phyloP scores from a whole-genome alignment of 2,888 invertebrate species.

The Agrochola macilenta region DNA sequence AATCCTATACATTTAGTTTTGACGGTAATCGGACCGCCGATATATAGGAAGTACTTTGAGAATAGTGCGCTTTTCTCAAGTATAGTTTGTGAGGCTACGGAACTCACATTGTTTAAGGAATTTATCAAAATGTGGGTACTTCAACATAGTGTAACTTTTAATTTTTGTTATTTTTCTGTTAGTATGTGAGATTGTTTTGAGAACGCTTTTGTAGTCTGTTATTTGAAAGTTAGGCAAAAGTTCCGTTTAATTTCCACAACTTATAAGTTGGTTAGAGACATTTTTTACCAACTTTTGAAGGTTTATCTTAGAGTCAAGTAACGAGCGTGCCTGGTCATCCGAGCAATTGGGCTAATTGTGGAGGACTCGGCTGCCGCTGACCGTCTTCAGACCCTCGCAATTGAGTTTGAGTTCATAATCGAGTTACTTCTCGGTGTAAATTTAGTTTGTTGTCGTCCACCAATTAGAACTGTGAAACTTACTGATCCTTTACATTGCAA shows the following conservation, averaged over 20 bases:
- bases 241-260: constrained; percentile 4
- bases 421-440: constrained; percentile 54
- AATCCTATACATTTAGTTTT: constrained; percentile 41
- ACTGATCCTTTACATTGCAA: constrained; percentile 27
- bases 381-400: constrained; percentile 39
- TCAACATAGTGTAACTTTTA: neutral
- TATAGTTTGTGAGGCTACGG: constrained; percentile 3
- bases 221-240: constrained; percentile 8
- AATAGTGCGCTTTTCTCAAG: constrained; percentile 4
- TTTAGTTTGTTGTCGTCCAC: constrained; percentile 53
- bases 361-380: constrained; percentile 18
- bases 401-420: constrained; percentile 51
- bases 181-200: constrained; percentile 1
- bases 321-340: constrained; percentile 18
- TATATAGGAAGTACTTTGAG: constrained; percentile 13
- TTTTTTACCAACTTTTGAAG: constrained; percentile 6
- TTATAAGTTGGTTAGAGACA: neutral
- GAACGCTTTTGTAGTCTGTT: constrained; percentile 17
- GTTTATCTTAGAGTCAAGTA: constrained; percentile 16
- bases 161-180: constrained; percentile 16
- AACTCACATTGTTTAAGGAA: constrained; percentile 5
- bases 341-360: constrained; percentile 45
- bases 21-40: constrained; percentile 44
- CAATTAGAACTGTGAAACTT: constrained; percentile 40
- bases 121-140: neutral